Evolutionary conservation across 2,113 vertebrate species (phyloP), one percentile per base, ranked within the genome.

Genomic region (Cyanoliseus patagonus): DNA sequence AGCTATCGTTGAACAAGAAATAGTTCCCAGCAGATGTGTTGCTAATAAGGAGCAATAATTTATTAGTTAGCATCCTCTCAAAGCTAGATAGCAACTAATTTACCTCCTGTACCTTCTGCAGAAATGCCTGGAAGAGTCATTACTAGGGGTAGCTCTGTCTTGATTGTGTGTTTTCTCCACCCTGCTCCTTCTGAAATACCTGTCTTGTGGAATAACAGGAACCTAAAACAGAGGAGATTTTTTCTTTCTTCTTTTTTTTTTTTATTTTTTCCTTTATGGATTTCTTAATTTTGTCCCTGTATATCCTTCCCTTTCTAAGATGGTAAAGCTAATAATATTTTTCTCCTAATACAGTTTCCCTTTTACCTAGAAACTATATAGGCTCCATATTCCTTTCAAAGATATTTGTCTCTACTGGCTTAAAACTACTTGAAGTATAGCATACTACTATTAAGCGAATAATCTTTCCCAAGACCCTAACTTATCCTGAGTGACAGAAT

Each of bases 51-150:
- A 90, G 17, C 35, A 88, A 77, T 20, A 84, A 44, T 15, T n/a
- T 11, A 49, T 77, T 86, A 68, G 41, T 88, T 77, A 67, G 15
- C 27, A 35, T 68, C 31, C 9, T 84, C 37, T 73, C 39, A 41
- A 35, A 95, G 30, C 47, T 76, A 59, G 53, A 61, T 46, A 67
- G 20, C 33, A 75, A 84, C 47, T 66, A 52, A 75, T 76, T 84
- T 83, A 79, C 30, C 19, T 76, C 33, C 62, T 66, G 61, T 10
- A 82, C 92, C 69, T 82, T 91, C 55, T 72, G 30, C 57, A 91
- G 69, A 73, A 89, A 55, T 68, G 24, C 20, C 73, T 79, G 37
- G 10, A 94, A 75, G 46, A 66, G 33, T 72, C 6, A 52, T 52
- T 82, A 35, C 57, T 35, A 52, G 25, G 13, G 25, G 24, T 47